Percentiles rank a stretch among this genome's conserved stretches.
These are phyloP conservation scores for Nerophis lumbriciformis DNA, from an alignment of 2,113 vertebrate genomes.

Conservation along the genomic window DNA sequence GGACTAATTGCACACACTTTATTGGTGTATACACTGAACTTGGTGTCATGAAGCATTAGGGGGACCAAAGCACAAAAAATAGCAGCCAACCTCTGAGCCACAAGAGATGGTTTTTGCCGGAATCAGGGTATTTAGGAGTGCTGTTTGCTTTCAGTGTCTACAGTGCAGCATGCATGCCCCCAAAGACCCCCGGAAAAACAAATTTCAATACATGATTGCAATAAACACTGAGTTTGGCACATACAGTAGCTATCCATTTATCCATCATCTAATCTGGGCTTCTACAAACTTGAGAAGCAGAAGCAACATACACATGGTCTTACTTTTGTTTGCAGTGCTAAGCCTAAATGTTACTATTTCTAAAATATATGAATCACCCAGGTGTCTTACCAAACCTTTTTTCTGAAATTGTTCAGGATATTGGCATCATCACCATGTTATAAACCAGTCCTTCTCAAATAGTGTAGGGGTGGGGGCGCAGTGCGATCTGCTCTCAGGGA, in stretches of 20 bases:
- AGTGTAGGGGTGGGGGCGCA: too few species aligned
- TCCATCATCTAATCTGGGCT: too few species aligned
- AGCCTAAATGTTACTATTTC: too few species aligned
- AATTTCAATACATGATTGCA: constrained; percentile 16
- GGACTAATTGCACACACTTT: background rate
- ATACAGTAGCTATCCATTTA: background rate
- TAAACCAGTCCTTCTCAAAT: too few species aligned
- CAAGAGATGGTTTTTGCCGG: background rate
- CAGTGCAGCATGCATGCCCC: constrained; percentile 1
- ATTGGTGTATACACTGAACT: background rate
- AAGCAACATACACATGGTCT: too few species aligned
- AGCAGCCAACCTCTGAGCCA: constrained; percentile 8
- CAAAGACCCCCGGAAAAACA: constrained; percentile 14
- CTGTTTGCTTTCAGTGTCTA: background rate
- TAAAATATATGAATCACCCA: too few species aligned
- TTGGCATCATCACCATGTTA: too few species aligned
- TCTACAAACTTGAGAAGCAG: too few species aligned
- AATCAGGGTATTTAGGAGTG: constrained; percentile 1
- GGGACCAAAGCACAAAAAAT: background rate
- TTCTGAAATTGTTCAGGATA: too few species aligned
- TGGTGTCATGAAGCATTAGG: constrained; percentile 3
- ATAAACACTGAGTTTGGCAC: background rate
- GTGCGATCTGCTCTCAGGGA: too few species aligned
- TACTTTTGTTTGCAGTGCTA: too few species aligned
- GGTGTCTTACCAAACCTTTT: too few species aligned